phyloP scores from a whole-genome alignment of 2,113 vertebrate genomes.

The Microtus oregoni region DNA sequence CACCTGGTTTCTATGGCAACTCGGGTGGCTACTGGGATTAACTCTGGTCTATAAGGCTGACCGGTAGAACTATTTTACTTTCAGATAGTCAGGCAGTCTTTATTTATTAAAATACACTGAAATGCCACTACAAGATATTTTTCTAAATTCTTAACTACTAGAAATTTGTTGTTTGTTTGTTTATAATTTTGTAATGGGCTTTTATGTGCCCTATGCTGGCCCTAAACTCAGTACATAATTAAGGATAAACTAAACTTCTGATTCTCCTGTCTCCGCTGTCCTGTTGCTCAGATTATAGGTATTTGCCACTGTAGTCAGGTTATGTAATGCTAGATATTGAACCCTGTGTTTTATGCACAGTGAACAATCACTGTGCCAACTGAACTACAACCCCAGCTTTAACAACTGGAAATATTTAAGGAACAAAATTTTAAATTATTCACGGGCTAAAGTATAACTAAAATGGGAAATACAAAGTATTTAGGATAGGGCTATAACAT shows the following conservation, averaged over 20 bases:
- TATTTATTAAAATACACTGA: too few relatives aligned
- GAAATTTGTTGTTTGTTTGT: neutral
- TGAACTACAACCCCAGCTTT: neutral
- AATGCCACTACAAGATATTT: neutral
- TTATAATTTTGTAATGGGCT: neutral
- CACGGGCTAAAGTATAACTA: neutral
- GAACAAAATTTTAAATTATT: neutral
- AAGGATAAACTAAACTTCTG: neutral
- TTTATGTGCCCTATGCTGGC: neutral
- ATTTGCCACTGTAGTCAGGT: neutral
- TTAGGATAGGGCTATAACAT: slow-evolving; percentile 17
- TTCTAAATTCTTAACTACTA: neutral
- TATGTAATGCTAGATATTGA: neutral
- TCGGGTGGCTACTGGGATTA: too few relatives aligned
- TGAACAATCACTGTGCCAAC: neutral
- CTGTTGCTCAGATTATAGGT: neutral
- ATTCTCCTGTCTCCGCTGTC: neutral
- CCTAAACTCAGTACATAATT: neutral
- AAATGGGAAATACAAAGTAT: slow-evolving; percentile 33
- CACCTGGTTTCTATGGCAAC: too few relatives aligned
- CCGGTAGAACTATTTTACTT: too few relatives aligned
- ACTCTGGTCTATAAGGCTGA: too few relatives aligned
- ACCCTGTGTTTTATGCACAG: neutral
- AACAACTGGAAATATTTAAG: slow-evolving; percentile 3
- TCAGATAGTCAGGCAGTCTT: too few relatives aligned